Conservation (phyloP, 2,888 invertebrate genomes). For the Cylindroiulus punctatus region DNA sequence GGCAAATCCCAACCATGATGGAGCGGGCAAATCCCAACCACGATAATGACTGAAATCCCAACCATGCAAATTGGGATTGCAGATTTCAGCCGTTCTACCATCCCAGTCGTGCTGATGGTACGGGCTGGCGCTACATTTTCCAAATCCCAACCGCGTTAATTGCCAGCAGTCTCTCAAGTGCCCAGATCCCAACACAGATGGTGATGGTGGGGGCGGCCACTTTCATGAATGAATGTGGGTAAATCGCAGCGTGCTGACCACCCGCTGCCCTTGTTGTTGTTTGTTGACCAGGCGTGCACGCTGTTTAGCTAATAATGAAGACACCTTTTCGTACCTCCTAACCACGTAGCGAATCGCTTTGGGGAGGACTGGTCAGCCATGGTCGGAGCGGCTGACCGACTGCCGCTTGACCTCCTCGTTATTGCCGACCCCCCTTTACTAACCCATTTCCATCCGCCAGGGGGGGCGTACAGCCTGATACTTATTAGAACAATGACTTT, state of each 20-base stretch:
- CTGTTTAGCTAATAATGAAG: conserved; percentile 2
- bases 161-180: too few relatives aligned
- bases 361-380: background rate
- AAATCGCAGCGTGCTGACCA: background rate
- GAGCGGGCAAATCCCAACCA: too few relatives aligned
- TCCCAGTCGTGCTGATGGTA: too few relatives aligned
- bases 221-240: background rate
- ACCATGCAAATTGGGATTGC: background rate
- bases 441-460: conserved; percentile 7
- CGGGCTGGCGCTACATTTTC: too few relatives aligned
- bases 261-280: conserved; percentile 26
- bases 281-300: background rate
- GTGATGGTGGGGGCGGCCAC: background rate
- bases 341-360: background rate
- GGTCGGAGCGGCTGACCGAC: background rate
- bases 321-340: background rate
- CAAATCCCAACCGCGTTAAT: background rate
- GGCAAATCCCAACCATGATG: too few relatives aligned
- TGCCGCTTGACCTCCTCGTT: background rate
- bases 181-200: too few relatives aligned
- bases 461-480: background rate
- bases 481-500: conserved; percentile 5
- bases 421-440: background rate
- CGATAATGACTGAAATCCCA: background rate
- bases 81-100: too few relatives aligned